Conservation (phyloP, 2,797 vertebrate genomes). For the Diglossa cyanea region DNA sequence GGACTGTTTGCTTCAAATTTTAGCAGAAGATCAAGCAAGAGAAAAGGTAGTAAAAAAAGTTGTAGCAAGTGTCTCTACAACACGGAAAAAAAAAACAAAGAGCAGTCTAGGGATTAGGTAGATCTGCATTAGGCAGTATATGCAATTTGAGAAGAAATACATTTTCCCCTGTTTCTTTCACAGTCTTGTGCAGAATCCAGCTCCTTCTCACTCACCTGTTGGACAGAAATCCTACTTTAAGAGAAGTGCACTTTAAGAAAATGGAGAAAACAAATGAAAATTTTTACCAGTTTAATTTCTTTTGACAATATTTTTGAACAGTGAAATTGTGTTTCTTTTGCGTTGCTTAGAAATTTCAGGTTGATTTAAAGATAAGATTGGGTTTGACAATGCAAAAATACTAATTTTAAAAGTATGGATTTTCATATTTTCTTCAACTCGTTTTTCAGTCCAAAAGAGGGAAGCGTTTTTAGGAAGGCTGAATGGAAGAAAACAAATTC, state of each 20-base stretch:
- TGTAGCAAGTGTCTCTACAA: background rate
- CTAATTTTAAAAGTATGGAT: background rate
- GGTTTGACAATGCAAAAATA: background rate
- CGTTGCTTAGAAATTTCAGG: background rate
- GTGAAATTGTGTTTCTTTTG: background rate
- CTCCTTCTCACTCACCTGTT: background rate
- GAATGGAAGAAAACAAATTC: background rate
- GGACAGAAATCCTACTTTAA: background rate
- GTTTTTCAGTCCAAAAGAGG: background rate
- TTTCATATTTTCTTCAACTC: background rate
- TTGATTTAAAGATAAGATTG: background rate
- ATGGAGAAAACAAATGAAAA: background rate
- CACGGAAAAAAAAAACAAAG: background rate
- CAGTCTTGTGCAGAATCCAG: accelerated
- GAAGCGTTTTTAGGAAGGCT: background rate
- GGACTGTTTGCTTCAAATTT: background rate
- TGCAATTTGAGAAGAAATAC: background rate
- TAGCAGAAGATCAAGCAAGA: background rate
- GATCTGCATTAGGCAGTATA: background rate
- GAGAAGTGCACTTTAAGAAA: background rate
- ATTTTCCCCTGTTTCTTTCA: background rate
- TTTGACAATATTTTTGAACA: background rate
- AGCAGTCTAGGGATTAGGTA: background rate
- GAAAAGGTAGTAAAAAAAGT: background rate
- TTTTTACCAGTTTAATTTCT: background rate